Evolutionary conservation across 2,888 invertebrate genomes (phyloP), one percentile per base, ranked within the genome.

Genomic region (Tachina lurida): DNA sequence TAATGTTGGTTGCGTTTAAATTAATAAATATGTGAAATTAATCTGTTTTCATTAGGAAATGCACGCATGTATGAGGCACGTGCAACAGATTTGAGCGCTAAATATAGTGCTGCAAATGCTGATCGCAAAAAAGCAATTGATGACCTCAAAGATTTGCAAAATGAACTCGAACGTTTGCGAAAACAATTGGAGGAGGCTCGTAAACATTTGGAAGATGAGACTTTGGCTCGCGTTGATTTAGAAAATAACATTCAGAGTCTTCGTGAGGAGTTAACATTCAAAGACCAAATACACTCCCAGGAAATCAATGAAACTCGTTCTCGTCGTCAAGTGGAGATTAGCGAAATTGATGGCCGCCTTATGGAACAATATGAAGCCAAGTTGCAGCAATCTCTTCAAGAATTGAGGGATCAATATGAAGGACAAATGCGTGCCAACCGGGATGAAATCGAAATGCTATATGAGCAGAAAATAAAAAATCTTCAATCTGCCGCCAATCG

Each of bases 281-380:
- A 98, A 93, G 96, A 97, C 93, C 94, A 96, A 93, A 95, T 97
- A 83, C 96, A 95, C 93, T 95, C 96, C 89, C 96, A 98, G 93
- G 97, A 98, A 93, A 93, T 99, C 89, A 96, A 96, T 65, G 98
- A 99, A 93, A 97, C 97, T 0, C 95, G 97, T 87, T 95, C 95
- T 12, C 94, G 97, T 84, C 95, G 97, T 52, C 97, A 98, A 91
- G 96, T 97, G 15, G 98, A 98, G 91, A 97, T 99, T 90, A 97
- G 97, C 68, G 98, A 99, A 93, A 96, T 98, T 88, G 98, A 99
- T 92, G 97, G 97, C 0, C 96, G 97, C 49, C 94, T 98, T 17
- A 96, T 97, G 17, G 96, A 97, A 90, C 97, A 98, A 89, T 99
- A 99, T 90, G 98, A 99, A 92, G 96, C 96, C 5, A 97, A 97